Evolutionary conservation across 2,113 vertebrate species (phyloP).

Genomic region (Microtus ochrogaster): DNA sequence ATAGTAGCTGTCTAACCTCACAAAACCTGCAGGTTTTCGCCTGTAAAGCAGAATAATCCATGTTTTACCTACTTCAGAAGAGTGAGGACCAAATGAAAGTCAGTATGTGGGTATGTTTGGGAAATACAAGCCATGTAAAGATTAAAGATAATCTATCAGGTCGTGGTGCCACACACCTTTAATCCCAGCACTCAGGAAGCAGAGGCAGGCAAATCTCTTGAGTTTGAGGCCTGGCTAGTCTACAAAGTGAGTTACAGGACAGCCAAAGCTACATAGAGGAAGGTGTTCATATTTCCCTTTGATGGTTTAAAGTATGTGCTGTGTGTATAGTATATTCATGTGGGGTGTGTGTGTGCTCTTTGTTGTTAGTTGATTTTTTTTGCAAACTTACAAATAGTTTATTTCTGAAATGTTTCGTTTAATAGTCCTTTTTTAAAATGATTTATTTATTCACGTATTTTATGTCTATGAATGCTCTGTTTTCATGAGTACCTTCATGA

Average conservation of each 20-base stretch:
- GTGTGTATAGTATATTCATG: neutral
- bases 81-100: neutral
- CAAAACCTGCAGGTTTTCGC: neutral
- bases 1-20: neutral
- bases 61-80: neutral
- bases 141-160: neutral
- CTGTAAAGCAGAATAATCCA: neutral
- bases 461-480: neutral
- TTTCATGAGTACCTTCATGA: too few relatives aligned
- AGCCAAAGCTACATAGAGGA: neutral
- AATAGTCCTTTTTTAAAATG: neutral
- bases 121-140: neutral
- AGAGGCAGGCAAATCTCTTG: neutral
- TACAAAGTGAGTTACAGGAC: neutral
- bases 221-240: neutral
- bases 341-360: too few relatives aligned
- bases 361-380: neutral
- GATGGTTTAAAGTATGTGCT: neutral
- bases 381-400: neutral
- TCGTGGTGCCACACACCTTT: neutral
- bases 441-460: too few relatives aligned
- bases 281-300: neutral
- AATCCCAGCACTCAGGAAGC: neutral
- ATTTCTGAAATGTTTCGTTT: neutral
- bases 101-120: neutral